phyloP scores from a whole-genome alignment of 2,113 vertebrate species.

The Eudyptes chrysolophus region DNA sequence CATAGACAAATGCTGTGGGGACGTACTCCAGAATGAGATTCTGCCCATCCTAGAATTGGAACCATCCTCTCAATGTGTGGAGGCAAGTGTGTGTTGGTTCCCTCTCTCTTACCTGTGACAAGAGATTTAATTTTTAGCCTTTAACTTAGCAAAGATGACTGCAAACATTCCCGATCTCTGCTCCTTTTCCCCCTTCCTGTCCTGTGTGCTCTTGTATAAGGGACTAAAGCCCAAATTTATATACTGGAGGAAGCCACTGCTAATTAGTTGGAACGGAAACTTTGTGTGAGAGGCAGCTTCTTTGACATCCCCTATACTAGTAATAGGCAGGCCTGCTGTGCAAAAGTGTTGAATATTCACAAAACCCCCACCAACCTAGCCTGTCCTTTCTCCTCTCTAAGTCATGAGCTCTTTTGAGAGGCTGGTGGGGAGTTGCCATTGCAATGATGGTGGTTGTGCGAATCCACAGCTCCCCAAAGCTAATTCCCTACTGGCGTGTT shows the following conservation, averaged over 20 bases:
- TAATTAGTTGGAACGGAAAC: not conserved
- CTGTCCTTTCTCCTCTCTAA: not conserved
- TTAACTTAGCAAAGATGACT: not conserved
- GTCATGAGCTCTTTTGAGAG: conserved; percentile 2
- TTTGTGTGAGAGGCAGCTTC: not conserved
- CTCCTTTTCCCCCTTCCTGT: not conserved
- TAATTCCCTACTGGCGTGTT: not conserved
- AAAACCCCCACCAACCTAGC: not conserved
- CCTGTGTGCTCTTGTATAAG: not conserved
- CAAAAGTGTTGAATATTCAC: conserved; percentile 41
- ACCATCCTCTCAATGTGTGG: not conserved
- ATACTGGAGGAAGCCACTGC: not conserved
- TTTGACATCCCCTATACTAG: not conserved
- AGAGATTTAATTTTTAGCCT: not conserved
- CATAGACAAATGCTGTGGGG: not conserved
- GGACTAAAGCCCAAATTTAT: not conserved
- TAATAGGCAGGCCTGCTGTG: not conserved
- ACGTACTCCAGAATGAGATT: not conserved
- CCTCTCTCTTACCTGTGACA: not conserved
- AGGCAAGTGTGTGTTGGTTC: not conserved
- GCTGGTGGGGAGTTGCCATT: not conserved
- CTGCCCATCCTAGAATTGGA: not conserved
- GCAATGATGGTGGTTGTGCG: not conserved
- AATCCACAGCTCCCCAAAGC: not conserved
- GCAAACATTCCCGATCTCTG: not conserved